Evolutionary conservation across 2,797 vertebrate species (phyloP).

Genomic region (Sebastolobus altivelis): DNA sequence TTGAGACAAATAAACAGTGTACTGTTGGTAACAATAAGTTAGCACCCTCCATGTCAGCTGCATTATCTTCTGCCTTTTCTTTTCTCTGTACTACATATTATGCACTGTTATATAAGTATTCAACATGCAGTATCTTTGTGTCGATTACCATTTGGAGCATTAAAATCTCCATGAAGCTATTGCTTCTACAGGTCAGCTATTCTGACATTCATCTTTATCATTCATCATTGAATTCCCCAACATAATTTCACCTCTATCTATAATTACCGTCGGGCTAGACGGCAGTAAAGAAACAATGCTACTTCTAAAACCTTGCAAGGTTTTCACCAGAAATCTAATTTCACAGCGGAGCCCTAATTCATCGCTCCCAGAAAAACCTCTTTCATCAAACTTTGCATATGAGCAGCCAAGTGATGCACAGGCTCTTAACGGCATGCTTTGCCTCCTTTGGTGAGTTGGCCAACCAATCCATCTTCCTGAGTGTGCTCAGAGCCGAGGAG

Average conservation of each 20-base stretch:
- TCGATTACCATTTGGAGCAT: constrained; percentile 6
- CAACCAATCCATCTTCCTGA: constrained; percentile 92
- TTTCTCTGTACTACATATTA: neutral
- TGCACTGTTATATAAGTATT: neutral
- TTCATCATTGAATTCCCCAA: constrained; percentile 40
- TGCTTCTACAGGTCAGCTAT: constrained; percentile 15
- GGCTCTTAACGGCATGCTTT: constrained; percentile 89
- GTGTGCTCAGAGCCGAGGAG: constrained; percentile 86
- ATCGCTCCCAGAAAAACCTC: constrained; percentile 87
- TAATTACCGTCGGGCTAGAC: constrained; percentile 46
- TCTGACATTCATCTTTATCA: constrained; percentile 48
- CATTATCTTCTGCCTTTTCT: neutral
- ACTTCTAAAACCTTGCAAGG: constrained; percentile 73
- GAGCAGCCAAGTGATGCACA: constrained; percentile 89
- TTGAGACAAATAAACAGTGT: constrained; percentile 88
- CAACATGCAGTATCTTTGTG: neutral
- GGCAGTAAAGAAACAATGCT: constrained; percentile 75
- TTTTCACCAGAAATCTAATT: constrained; percentile 84
- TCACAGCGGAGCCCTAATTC: constrained; percentile 86
- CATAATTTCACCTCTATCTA: constrained; percentile 58
- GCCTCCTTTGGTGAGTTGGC: constrained; percentile 89
- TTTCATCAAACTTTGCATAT: constrained; percentile 92
- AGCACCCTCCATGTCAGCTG: constrained; percentile 3
- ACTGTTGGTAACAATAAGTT: constrained; percentile 76
- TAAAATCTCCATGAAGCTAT: constrained; percentile 13